These are phyloP conservation scores for Crenuchus spilurus DNA, from an alignment of 2,797 vertebrate species.

Conservation along the genomic window DNA sequence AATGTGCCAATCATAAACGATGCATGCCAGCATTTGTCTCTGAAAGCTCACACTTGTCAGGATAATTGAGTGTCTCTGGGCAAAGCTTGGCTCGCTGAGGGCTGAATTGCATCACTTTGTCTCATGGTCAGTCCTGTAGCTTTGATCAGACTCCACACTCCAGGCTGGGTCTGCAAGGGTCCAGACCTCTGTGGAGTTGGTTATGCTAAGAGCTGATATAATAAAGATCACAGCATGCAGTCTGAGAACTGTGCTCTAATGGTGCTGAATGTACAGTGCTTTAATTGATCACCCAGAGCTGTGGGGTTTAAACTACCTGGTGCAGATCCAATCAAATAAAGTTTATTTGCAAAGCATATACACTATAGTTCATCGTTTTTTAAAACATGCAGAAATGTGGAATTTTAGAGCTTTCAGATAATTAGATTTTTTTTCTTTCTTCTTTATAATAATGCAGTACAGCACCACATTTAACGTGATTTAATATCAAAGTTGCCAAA, in stretches of 20 bases:
- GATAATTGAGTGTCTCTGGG: slow-evolving; percentile 3
- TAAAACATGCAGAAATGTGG: not conserved
- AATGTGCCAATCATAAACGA: not conserved
- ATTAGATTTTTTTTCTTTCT: too few species aligned
- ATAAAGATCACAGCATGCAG: not conserved
- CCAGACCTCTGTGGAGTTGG: not conserved
- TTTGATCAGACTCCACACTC: not conserved
- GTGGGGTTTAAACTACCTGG: not conserved
- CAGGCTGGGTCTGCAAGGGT: not conserved
- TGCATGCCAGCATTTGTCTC: not conserved
- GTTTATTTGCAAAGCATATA: not conserved
- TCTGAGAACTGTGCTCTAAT: not conserved
- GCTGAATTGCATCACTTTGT: not conserved
- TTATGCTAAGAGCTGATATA: slow-evolving; percentile 1
- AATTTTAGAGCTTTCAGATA: too few species aligned
- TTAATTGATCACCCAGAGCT: slow-evolving; percentile 23
- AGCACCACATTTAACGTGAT: too few species aligned
- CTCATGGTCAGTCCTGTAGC: not conserved
- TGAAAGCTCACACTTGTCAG: not conserved
- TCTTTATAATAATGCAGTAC: too few species aligned
- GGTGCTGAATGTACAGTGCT: not conserved
- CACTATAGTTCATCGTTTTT: too few species aligned
- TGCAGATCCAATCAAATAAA: not conserved
- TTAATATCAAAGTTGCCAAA: too few species aligned
- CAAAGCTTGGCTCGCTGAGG: not conserved